phyloP scores from a whole-genome alignment of 2,888 invertebrate species.

The Chironomus tentans region DNA sequence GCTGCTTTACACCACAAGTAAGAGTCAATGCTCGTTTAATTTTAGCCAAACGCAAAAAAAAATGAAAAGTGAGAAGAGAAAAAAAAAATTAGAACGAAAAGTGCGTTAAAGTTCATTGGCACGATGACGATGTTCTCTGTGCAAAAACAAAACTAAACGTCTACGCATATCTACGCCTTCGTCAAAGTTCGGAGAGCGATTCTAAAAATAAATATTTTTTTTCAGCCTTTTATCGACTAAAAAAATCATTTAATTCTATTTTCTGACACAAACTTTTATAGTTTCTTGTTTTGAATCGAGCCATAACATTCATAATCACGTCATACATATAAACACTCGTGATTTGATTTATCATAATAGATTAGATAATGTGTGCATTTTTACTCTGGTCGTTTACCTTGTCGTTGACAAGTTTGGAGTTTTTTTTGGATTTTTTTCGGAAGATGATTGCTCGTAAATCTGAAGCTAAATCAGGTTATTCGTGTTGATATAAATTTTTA shows the following conservation, averaged over 20 bases:
- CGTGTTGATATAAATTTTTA: too few species aligned
- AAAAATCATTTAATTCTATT: too few species aligned
- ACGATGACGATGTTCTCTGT: background rate
- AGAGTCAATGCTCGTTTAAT: background rate
- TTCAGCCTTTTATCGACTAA: too few species aligned
- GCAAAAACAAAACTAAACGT: background rate
- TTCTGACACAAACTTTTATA: too few species aligned
- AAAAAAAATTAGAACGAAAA: background rate
- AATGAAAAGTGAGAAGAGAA: background rate
- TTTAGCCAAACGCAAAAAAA: background rate
- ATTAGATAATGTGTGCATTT: conserved; percentile 3
- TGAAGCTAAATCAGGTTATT: too few species aligned
- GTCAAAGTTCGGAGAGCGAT: background rate
- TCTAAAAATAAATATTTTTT: too few species aligned
- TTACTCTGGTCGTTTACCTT: conserved; percentile 20
- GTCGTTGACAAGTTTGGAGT: background rate
- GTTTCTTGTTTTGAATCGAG: too few species aligned
- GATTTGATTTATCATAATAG: background rate
- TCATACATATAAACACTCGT: background rate
- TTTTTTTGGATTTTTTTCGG: too few species aligned
- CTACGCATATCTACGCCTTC: background rate
- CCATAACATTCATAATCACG: too few species aligned
- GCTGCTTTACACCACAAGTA: background rate
- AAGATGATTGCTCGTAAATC: too few species aligned
- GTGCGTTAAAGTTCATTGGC: conserved; percentile 25